A percentile compares a stretch with the other conserved stretches of the same genome.
Conservation (phyloP, 2,113 vertebrate species). For the Hydrolagus affinis region DNA sequence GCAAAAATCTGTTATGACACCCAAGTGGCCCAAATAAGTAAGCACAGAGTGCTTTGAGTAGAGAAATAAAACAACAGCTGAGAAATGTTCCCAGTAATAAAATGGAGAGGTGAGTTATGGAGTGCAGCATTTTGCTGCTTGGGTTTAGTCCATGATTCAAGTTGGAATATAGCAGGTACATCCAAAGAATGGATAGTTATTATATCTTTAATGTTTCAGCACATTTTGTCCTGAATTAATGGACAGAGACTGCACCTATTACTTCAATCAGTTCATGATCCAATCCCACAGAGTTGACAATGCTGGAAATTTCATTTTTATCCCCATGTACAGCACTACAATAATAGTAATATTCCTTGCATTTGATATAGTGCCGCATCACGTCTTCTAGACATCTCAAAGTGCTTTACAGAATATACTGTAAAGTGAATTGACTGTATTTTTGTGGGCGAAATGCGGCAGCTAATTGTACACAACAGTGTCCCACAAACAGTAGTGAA, state of each 20-base stretch:
- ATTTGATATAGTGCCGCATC: no score
- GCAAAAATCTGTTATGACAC: neutral
- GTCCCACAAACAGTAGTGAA: no score
- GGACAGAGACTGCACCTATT: neutral
- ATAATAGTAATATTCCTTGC: no score
- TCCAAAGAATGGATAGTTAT: neutral
- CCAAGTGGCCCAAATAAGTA: neutral
- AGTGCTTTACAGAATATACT: no score
- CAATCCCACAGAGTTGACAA: neutral
- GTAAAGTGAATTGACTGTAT: no score
- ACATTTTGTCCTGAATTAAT: neutral
- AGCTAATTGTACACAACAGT: no score
- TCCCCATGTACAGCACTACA: neutral
- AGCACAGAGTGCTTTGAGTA: neutral
- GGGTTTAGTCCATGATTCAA: neutral
- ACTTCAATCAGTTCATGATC: slow-evolving; percentile 12
- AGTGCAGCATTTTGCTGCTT: neutral
- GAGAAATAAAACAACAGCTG: neutral
- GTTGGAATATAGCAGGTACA: neutral
- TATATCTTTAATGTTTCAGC: neutral
- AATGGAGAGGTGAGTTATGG: neutral
- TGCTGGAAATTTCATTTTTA: slow-evolving; percentile 14
- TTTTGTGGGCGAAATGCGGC: no score
- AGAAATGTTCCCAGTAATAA: neutral
- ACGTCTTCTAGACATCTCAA: no score